Base-by-base conservation (phyloP, 2,888 invertebrate genomes). In the Lottia scabra region DNA sequence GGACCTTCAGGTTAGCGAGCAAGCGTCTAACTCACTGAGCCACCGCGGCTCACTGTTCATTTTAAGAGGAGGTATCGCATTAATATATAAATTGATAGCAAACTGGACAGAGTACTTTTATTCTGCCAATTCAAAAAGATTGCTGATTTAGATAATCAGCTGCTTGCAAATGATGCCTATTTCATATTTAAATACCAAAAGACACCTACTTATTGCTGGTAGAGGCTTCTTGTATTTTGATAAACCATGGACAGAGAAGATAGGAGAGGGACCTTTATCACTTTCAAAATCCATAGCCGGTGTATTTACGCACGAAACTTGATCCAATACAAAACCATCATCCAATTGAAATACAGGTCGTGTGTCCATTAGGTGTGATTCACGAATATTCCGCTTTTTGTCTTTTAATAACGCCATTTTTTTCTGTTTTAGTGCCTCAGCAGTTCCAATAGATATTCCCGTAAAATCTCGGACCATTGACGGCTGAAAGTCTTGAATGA, bases 281-380 rank as follows among this genome's bases (percentile, higher is more conserved):
- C 78, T 80, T 27, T 71, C 75, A 23, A 74, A 75, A 27, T 78
- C 78, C 64, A 46, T 67, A 23, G 48, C 27, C 13, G 73, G 70
- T 1, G 71, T 65, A 48, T 46, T 30, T 63, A 56, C 56, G 12
- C 56, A 23, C 5, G 19, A 19, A 19, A 56, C 23, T 23, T 56
- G 56, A 56, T 56, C 56, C 19, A 56, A 23, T 8, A 56, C 19
- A 23, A 56, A 56, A 62, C 78, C 81, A 64, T 81, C 79, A 67
- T 84, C 84, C n/a, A 84, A 74, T 46, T 83, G 81, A 68, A 82
- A 83, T 45, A 82, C 81, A 27, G 83, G 84, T 67, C 81, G 80
- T 10, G 80, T 78, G 65, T 80, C 81, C 74, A 81, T 75, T 19
- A 83, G 65, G 30, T 81, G 78, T 2, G 81, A 79, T 12, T 78